Evolutionary conservation across 2,888 invertebrate species (phyloP), one percentile per base, ranked within the genome.

Genomic region (Hydrotaea cyrtoneurina): DNA sequence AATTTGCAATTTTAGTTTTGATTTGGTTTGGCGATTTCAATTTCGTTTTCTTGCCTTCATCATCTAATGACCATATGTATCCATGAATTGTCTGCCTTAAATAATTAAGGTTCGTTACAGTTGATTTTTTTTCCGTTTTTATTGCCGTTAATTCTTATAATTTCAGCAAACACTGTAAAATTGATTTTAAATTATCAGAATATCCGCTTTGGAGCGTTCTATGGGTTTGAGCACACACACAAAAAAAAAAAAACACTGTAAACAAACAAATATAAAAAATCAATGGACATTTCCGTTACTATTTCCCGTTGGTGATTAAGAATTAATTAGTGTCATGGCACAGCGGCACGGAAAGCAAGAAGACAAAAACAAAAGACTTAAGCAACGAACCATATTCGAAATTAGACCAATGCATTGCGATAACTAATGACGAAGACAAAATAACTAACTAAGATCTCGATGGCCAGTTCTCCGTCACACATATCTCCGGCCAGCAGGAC

Each of bases 141-240:
- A 31, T 73, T 36, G 17, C 11, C 13, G 39, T 19, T 21, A 66
- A 66, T 66, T 39, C 59, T 74, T 8, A 17, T 13, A 39, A 43
- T 39, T 39, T 4, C 21, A 64, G 55, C 46, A 19, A 53, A 57
- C 8, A 57, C 11, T 50, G 5, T 26, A 13, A 81, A 78, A 81
- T 81, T 80, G 80, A 81, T 76, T 81, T 81, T 66, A 78, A 84
- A 76, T 78, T 78, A 55, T 64, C 80, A 81, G 72, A 78, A 81
- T 81, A 78, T 84, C 84, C 81, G 84, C 81, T 59, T 81, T 31
- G 31, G 19, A 66, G 19, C 55, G 80, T 84, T 83, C 80, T 83
- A 77, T 26, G 62, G 73, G n/a, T 46, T 15, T 64, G 66, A 36
- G 13, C 43, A 77, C 55, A 55, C 66, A 62, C 11, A 17, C 2